Evolutionary conservation across 64 coral and sea anemone species (phyloP).

Genomic region (Stichodactyla mertensii): DNA sequence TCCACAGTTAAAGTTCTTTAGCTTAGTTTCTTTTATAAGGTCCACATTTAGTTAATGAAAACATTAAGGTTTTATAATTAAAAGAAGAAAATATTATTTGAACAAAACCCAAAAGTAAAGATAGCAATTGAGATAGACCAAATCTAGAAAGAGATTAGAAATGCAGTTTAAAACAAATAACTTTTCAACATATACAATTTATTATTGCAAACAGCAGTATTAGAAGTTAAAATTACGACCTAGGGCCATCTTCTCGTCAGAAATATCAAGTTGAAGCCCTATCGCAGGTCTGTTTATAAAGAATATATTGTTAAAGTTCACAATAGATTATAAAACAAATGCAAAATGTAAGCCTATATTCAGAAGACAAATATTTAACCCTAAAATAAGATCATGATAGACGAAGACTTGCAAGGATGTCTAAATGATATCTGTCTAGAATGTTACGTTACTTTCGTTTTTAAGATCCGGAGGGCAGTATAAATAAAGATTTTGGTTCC

Average conservation of each 20-base stretch:
- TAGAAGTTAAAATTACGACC: background rate
- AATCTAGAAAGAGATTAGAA: background rate
- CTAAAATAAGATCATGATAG: background rate
- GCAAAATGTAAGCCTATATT: background rate
- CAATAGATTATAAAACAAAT: constrained; percentile 12
- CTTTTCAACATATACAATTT: background rate
- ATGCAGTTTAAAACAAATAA: background rate
- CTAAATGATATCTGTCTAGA: too few relatives aligned
- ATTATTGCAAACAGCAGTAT: constrained; percentile 7
- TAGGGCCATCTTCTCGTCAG: background rate
- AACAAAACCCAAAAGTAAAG: background rate
- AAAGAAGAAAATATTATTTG: background rate
- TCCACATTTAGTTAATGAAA: background rate
- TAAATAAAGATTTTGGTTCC: background rate
- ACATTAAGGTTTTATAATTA: constrained; percentile 8
- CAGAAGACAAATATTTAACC: background rate
- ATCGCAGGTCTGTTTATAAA: background rate
- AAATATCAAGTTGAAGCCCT: background rate
- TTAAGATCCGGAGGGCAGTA: background rate
- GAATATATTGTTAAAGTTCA: constrained; percentile 19
- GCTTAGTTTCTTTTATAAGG: background rate
- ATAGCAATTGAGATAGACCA: background rate
- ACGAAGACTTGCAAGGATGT: background rate
- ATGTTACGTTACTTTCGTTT: background rate
- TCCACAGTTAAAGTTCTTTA: background rate